Base-by-base conservation (phyloP, 2,888 invertebrate genomes). In the Meandrusa payeni region DNA sequence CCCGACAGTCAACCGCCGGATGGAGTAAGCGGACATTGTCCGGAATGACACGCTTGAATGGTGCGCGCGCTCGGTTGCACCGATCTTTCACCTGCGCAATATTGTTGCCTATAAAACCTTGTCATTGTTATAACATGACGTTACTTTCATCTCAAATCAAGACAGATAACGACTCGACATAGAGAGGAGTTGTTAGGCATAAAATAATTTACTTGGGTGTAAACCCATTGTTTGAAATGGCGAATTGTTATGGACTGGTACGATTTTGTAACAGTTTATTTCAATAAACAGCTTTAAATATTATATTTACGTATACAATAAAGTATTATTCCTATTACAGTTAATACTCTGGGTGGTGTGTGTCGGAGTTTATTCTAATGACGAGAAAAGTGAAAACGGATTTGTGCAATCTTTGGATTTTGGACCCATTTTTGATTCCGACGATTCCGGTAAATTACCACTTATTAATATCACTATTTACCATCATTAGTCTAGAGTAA, bases 351-450 rank as follows among this genome's bases (percentile, higher is more conserved):
- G 71, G 76, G 69, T 81, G 63, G 64, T 80, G 63, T 77, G 74
- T 69, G 75, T 74, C 52, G 77, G 70, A 65, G 76, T 79, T 52
- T 55, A 72, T 52, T 60, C 71, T 46, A 66, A 57, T 52, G 75
- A 76, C 54, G 75, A 74, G 52, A 38, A 32, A 20, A 57, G 65
- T 29, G 69, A 76, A 48, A 69, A 70, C 52, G 89, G 86, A 53
- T 89, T 87, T 57, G 88, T 89, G 12, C 77, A 85, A 48, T 87
- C 90, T 6, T 70, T 89, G 61, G 90, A 90, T 67, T 91, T 90
- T 59, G 77, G 81, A 5, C 74, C 87, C n/a, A 76, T 90, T 58
- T 89, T 90, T 51, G 70, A 78, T 37, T 69, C 81, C 37, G 77
- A 74, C 47, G 70, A 75, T 54, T 72, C 72, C 46, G 83, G 88